Evolutionary conservation across 2,888 invertebrate genomes (phyloP), one percentile per base, ranked within the genome.

Genomic region (Coleophora deauratella): DNA sequence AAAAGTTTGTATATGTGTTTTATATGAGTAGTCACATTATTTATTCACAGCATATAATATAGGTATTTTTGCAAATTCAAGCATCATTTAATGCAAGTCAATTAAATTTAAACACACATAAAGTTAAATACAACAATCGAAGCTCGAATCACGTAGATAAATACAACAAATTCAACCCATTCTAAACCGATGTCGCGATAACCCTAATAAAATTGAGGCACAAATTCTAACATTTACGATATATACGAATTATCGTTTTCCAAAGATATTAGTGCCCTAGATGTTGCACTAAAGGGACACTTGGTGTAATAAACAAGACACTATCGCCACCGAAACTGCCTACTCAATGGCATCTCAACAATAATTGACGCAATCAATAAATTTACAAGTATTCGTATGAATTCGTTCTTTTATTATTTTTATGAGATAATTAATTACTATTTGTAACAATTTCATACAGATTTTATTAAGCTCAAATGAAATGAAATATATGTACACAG

Each of bases 151-250:
- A 21, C 21, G 21, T 21, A 21, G 21, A 21, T 21, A 21, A 21
- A 21, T 6, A 21, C 21, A 21, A 21, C 21, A 21, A 21, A 21
- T 21, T 21, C 61, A 59, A 60, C 70, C 66, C 70, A 59, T 55
- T 54, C 52, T 61, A 59, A 59, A 59, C 59, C 64, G 62, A 71
- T 72, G 76, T 73, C 72, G 69, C 70, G 68, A 73, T 72, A 68
- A 76, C 75, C 75, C 76, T 72, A 66, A 74, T 62, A 59, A 64
- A 73, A 75, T 72, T 66, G 67, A 66, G 63, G 63, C 62, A 57
- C 70, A 72, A 68, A 72, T 73, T 67, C 64, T 51, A 56, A 65
- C 69, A 45, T 72, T 68, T 73, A 72, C 62, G 58, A 58, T 52
- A 59, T 48, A 54, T 62, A 62, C 72, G 66, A 76, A 73, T 73